Conservation (phyloP, 2,888 invertebrate genomes). For the Drosophila koepferae region DNA sequence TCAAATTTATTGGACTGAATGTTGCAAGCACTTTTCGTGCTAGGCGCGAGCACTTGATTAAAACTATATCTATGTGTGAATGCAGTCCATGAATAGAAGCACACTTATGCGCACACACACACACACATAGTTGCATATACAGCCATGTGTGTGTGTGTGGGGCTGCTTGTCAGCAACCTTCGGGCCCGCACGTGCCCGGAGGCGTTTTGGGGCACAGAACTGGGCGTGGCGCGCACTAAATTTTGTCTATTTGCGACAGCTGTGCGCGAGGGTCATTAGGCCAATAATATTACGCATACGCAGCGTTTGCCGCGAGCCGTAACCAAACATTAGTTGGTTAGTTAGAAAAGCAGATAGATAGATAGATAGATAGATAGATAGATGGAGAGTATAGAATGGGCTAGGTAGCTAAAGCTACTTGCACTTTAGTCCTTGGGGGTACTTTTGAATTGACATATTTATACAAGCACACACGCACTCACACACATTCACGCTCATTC, state of each 20-base stretch:
- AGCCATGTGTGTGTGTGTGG: neutral
- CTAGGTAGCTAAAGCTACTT: neutral
- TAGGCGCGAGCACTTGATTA: conserved; percentile 73
- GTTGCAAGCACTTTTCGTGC: conserved; percentile 53
- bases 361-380: neutral
- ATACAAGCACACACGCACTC: neutral
- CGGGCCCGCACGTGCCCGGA: conserved; percentile 40
- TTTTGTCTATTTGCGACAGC: conserved; percentile 59
- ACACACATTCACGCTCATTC: neutral
- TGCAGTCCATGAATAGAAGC: conserved; percentile 14
- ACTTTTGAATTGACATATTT: conserved; percentile 44
- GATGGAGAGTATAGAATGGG: neutral
- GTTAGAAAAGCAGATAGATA: conserved; percentile 3
- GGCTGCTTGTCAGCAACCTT: conserved; percentile 27
- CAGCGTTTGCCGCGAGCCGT: conserved; percentile 46
- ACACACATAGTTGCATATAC: no score
- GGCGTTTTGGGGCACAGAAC: conserved; percentile 9
- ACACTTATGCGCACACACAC: no score
- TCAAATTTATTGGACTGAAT: conserved; percentile 58
- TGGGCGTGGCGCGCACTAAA: conserved; percentile 34
- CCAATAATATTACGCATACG: conserved; percentile 66
- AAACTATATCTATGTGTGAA: conserved; percentile 36
- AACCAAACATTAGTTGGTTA: conserved; percentile 3
- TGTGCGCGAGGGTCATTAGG: conserved; percentile 66
- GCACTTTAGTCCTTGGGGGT: conserved; percentile 15